A percentile compares a stretch with the other conserved stretches of the same genome.
Evolutionary conservation across 2,888 invertebrate genomes (phyloP).

Genomic region (Ormyrus pomaceus): DNA sequence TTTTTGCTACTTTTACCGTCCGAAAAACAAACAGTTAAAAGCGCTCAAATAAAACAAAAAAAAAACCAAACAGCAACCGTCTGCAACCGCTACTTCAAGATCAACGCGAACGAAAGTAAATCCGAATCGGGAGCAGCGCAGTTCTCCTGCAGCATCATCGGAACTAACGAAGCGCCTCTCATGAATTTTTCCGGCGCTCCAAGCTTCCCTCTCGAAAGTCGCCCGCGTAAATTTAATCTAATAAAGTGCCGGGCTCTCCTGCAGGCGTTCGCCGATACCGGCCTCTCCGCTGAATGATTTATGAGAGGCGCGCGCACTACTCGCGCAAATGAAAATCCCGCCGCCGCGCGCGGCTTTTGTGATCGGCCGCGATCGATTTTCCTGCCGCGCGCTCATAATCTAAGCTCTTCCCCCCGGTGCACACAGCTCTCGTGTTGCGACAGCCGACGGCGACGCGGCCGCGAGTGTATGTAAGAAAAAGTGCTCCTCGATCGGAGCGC

Average conservation of each 20-base stretch:
- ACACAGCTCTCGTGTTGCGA: background rate
- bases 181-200: background rate
- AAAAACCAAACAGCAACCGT: too few species aligned
- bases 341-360: constrained; percentile 23
- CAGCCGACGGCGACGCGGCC: too few species aligned
- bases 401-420: background rate
- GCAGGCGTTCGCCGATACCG: too few species aligned
- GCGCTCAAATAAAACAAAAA: too few species aligned
- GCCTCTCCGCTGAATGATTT: constrained; percentile 40
- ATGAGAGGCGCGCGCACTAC: constrained; percentile 25
- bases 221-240: constrained; percentile 41
- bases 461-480: background rate
- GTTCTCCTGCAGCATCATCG: too few species aligned
- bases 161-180: background rate
- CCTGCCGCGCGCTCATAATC: too few species aligned
- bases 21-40: too few species aligned
- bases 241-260: constrained; percentile 39
- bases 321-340: constrained; percentile 50
- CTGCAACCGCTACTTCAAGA: too few species aligned
- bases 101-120: too few species aligned
- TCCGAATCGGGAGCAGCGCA: too few species aligned
- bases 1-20: too few species aligned
- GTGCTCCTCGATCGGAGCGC: background rate
- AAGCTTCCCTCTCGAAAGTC: too few species aligned
- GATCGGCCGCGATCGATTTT: constrained; percentile 35